phyloP scores from a whole-genome alignment of 2,888 invertebrate species.

The Drosophila neotestacea region DNA sequence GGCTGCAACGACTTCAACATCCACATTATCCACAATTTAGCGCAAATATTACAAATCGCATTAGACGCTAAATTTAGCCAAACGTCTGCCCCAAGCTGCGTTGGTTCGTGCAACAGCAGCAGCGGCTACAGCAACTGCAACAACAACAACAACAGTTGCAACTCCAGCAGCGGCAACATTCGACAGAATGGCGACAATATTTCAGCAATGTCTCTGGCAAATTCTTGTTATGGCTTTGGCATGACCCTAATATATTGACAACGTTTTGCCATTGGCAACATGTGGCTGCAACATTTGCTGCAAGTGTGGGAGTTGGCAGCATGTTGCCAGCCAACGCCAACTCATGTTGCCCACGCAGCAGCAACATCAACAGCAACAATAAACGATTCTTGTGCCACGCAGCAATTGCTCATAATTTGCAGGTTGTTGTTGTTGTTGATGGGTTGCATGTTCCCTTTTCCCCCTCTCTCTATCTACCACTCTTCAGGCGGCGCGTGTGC shows the following conservation, averaged over 20 bases:
- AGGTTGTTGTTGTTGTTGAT: constrained; percentile 40
- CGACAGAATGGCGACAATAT: constrained; percentile 42
- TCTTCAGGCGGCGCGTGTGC: constrained; percentile 8
- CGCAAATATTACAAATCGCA: constrained; percentile 77
- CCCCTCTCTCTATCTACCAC: background rate
- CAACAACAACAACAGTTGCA: background rate
- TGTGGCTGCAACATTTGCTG: constrained; percentile 61
- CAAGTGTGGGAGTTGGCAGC: constrained; percentile 20
- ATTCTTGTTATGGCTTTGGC: constrained; percentile 26
- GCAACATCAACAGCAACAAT: no score
- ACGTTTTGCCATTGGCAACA: constrained; percentile 45
- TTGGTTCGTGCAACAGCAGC: constrained; percentile 24
- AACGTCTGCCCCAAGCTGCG: constrained; percentile 40
- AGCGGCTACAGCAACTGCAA: constrained; percentile 5
- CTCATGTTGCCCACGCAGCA: constrained; percentile 35
- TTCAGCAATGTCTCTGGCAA: constrained; percentile 28
- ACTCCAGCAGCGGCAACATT: constrained; percentile 27
- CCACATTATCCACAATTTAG: constrained; percentile 68
- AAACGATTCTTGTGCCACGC: constrained; percentile 39
- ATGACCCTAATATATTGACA: constrained; percentile 56
- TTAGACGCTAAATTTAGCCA: constrained; percentile 77
- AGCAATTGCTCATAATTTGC: constrained; percentile 66
- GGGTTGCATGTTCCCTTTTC: background rate
- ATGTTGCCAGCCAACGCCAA: constrained; percentile 34
- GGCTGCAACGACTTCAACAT: constrained; percentile 31